Evolutionary conservation across 2,888 invertebrate species (phyloP).

Genomic region (Andrena minutula): DNA sequence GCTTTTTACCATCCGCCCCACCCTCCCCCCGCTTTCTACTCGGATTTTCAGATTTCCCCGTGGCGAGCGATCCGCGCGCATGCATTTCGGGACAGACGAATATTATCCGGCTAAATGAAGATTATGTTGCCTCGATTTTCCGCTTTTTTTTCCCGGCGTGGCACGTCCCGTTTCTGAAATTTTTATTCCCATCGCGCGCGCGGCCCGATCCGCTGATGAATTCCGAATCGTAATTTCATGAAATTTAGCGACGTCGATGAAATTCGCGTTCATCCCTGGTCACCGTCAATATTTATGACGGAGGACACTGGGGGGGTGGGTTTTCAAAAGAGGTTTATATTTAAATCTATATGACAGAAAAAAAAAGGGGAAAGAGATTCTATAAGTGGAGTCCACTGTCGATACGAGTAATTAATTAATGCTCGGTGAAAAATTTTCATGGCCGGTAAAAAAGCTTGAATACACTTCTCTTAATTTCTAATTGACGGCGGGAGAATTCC

Average conservation of each 20-base stretch:
- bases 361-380: too few relatives aligned
- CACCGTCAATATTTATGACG: slow-evolving; percentile 10
- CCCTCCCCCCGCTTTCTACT: not conserved
- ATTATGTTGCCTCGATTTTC: slow-evolving; percentile 28
- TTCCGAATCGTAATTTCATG: slow-evolving; percentile 14
- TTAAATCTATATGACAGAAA: too few relatives aligned
- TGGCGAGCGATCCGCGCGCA: slow-evolving; percentile 1
- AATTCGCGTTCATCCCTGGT: not conserved
- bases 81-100: slow-evolving; percentile 23
- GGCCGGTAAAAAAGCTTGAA: too few relatives aligned
- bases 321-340: too few relatives aligned
- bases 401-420: too few relatives aligned
- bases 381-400: too few relatives aligned
- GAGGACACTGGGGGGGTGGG: not conserved
- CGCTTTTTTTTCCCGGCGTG: not conserved
- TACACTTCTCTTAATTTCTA: too few relatives aligned
- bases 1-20: not conserved
- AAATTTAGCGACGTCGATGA: not conserved
- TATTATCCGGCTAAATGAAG: slow-evolving; percentile 48
- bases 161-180: not conserved
- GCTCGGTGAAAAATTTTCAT: too few relatives aligned
- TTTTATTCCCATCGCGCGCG: slow-evolving; percentile 16
- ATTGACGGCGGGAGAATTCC: slow-evolving; percentile 1
- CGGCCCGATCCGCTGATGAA: slow-evolving; percentile 16
- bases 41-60: slow-evolving; percentile 36